These are phyloP conservation scores for Halictus ligatus DNA, from an alignment of 2,888 invertebrate species.

Conservation along the genomic window DNA sequence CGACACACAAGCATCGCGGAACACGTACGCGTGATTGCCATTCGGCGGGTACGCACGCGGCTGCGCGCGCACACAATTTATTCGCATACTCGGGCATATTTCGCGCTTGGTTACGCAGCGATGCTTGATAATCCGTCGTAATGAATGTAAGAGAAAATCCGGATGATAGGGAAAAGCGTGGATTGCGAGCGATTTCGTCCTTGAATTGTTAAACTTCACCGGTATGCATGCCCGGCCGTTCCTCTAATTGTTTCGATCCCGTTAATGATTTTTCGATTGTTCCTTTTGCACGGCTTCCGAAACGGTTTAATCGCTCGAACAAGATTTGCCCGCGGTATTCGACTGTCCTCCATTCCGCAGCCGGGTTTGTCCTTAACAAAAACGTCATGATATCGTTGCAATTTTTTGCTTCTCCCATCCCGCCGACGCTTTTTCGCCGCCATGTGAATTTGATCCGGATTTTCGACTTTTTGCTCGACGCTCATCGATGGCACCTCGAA, in stretches of 20 bases:
- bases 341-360: neutral
- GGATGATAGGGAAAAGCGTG: constrained; percentile 27
- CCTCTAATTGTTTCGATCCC: neutral
- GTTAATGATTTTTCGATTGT: constrained; percentile 13
- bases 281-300: neutral
- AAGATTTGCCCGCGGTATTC: neutral
- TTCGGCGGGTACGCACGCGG: neutral
- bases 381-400: neutral
- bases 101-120: constrained; percentile 27
- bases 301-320: neutral
- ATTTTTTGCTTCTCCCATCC: neutral
- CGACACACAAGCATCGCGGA: neutral
- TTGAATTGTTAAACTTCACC: neutral
- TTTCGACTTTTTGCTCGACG: neutral
- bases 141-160: constrained; percentile 42
- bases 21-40: constrained; percentile 19
- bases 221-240: neutral
- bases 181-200: constrained; percentile 10
- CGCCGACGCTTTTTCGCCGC: neutral
- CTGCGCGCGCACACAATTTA: neutral
- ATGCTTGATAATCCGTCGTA: constrained; percentile 40
- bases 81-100: neutral
- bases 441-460: neutral
- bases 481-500: neutral
- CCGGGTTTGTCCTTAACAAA: neutral